Percentiles rank a stretch among this genome's conserved stretches.
These are phyloP conservation scores for Sphaerophoria taeniata DNA, from an alignment of 2,888 invertebrate genomes.

Conservation along the genomic window DNA sequence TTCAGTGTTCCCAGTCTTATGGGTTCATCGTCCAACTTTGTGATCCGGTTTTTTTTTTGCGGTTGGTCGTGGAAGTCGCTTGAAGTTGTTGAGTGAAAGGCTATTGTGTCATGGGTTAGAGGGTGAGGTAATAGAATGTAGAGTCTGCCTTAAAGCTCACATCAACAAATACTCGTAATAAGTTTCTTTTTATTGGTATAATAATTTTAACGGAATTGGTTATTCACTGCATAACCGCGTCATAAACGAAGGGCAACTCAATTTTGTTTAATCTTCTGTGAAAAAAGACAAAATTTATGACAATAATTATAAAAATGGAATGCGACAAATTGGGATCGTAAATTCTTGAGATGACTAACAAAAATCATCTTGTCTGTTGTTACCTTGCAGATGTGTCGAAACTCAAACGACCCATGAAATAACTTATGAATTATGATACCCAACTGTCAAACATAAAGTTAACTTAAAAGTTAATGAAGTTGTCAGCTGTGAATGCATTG, in stretches of 20 bases:
- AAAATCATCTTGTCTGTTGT: not conserved
- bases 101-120: slow-evolving; percentile 14
- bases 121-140: slow-evolving; percentile 1
- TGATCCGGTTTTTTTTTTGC: not conserved
- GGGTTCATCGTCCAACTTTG: not conserved
- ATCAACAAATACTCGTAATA: not conserved
- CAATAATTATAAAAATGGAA: too few relatives aligned
- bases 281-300: too few relatives aligned
- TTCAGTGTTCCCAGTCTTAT: slow-evolving; percentile 19
- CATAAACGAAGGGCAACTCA: too few relatives aligned
- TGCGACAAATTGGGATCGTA: too few relatives aligned
- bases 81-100: slow-evolving; percentile 14
- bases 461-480: not conserved
- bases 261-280: too few relatives aligned
- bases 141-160: not conserved
- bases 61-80: not conserved
- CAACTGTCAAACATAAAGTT: too few relatives aligned
- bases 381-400: not conserved
- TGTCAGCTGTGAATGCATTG: not conserved
- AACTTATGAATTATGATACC: too few relatives aligned
- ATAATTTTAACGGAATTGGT: too few relatives aligned
- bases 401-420: too few relatives aligned
- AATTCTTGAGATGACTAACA: too few relatives aligned
- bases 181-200: not conserved
- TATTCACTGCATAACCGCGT: too few relatives aligned